phyloP scores from a whole-genome alignment of 2,888 invertebrate species.

The Cynaeus angustus region DNA sequence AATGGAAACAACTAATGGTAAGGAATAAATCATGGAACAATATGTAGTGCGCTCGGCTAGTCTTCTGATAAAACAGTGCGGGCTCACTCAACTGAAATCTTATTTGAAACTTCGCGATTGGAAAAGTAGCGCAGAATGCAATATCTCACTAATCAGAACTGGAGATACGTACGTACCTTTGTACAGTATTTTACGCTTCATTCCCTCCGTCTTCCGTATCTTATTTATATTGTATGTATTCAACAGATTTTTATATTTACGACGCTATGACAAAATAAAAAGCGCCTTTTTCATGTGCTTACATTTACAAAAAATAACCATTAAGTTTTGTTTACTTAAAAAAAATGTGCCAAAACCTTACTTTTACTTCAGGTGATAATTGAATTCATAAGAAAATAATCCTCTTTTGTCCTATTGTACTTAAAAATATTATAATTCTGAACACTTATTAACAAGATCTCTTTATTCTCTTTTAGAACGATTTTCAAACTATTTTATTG shows the following conservation, averaged over 20 bases:
- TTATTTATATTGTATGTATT: conserved; percentile 26
- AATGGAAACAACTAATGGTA: conserved; percentile 65
- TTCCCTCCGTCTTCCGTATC: conserved; percentile 10
- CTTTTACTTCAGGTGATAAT: too few relatives aligned
- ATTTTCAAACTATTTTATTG: conserved; percentile 6
- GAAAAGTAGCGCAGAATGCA: conserved; percentile 56
- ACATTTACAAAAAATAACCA: neutral
- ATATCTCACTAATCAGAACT: conserved; percentile 53
- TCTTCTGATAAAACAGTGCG: conserved; percentile 61
- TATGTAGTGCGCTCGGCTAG: conserved; percentile 60
- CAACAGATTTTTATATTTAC: conserved; percentile 6
- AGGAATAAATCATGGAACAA: conserved; percentile 65
- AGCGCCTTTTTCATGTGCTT: neutral
- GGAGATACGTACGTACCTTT: conserved; percentile 26
- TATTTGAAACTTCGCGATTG: conserved; percentile 62
- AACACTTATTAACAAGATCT: too few relatives aligned
- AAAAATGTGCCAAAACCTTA: too few relatives aligned
- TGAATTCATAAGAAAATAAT: too few relatives aligned
- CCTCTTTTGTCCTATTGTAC: too few relatives aligned
- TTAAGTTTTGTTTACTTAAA: too few relatives aligned
- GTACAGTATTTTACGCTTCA: conserved; percentile 30
- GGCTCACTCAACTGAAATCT: conserved; percentile 60
- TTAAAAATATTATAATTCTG: too few relatives aligned
- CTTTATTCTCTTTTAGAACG: too few relatives aligned
- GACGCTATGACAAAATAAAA: neutral